Conservation (phyloP, 2,113 vertebrate species). For the Takifugu flavidus region DNA sequence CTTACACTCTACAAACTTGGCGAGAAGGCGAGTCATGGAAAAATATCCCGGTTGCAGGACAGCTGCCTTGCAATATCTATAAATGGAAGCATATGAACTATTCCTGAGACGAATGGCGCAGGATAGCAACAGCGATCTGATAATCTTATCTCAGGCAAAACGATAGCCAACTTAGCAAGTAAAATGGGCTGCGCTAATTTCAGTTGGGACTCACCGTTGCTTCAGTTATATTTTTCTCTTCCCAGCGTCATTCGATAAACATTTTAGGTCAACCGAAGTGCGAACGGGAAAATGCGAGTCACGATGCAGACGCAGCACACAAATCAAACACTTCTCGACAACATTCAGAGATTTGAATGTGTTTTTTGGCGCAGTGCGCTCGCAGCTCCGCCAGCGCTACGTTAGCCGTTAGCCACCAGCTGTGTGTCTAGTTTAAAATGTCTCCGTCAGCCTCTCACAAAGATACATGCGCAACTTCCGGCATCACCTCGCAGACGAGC, state of each 20-base stretch:
- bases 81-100: constrained; percentile 47
- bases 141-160: constrained; percentile 26
- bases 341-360: constrained; percentile 19
- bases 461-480: constrained; percentile 66
- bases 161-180: constrained; percentile 36
- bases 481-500: background rate
- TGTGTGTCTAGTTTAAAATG: constrained; percentile 76
- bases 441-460: constrained; percentile 69
- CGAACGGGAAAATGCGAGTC: background rate
- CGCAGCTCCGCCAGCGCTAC: constrained; percentile 32
- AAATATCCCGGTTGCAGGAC: constrained; percentile 25
- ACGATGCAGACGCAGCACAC: background rate
- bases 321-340: background rate
- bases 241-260: constrained; percentile 48
- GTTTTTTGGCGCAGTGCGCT: constrained; percentile 52
- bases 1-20: constrained; percentile 23
- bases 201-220: constrained; percentile 61
- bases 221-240: constrained; percentile 53
- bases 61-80: constrained; percentile 37
- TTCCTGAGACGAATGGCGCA: constrained; percentile 19
- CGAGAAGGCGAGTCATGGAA: constrained; percentile 15
- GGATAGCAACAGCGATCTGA: constrained; percentile 36
- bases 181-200: constrained; percentile 17
- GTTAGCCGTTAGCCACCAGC: constrained; percentile 60
- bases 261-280: constrained; percentile 45